Evolutionary conservation across 2,888 invertebrate species (phyloP).

Genomic region (Andrena flavipes): DNA sequence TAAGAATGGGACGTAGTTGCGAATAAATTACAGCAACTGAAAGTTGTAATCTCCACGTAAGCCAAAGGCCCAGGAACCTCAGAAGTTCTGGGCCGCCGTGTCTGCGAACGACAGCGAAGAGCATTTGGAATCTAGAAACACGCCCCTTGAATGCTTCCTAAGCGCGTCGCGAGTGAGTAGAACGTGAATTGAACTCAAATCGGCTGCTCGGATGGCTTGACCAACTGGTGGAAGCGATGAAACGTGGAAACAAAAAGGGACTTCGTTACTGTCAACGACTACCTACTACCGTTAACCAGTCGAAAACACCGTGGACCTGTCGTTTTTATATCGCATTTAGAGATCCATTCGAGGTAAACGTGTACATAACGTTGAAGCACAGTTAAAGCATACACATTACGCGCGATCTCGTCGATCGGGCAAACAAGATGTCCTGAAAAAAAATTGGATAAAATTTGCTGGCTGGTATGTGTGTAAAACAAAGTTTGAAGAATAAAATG

Average conservation of each 20-base stretch:
- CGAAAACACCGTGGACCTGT: neutral
- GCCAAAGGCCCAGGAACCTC: neutral
- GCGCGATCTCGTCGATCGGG: neutral
- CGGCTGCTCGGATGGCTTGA: constrained; percentile 42
- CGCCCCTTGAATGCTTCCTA: constrained; percentile 48
- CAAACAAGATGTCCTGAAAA: neutral
- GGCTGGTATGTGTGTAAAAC: neutral
- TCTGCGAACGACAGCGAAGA: constrained; percentile 33
- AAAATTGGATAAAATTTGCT: neutral
- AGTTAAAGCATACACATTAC: neutral
- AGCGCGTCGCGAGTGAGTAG: constrained; percentile 39
- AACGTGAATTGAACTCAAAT: constrained; percentile 69
- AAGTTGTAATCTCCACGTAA: too few species aligned
- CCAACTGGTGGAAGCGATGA: neutral
- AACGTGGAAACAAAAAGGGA: neutral
- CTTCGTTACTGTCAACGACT: neutral
- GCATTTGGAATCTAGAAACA: constrained; percentile 49
- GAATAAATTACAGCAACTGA: too few species aligned
- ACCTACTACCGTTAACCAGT: neutral
- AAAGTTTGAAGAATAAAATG: too few species aligned
- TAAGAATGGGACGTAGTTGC: too few species aligned
- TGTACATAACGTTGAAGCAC: neutral
- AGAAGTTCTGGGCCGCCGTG: neutral
- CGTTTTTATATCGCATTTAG: neutral
- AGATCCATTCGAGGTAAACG: constrained; percentile 3